phyloP scores from a whole-genome alignment of 2,113 vertebrate genomes.

The Etheostoma spectabile region DNA sequence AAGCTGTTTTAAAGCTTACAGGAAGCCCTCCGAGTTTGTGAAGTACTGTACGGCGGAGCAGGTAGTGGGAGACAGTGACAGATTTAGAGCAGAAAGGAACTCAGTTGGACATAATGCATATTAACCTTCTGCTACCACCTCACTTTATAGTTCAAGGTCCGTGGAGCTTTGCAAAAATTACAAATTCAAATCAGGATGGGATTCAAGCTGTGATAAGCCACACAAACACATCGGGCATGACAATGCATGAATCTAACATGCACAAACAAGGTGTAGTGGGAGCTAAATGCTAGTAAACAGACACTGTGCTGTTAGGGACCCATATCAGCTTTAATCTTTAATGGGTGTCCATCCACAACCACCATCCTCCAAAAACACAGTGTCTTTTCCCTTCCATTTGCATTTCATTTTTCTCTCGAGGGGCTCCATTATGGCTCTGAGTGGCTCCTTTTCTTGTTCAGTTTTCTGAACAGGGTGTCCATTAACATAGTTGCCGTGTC shows the following conservation, averaged over 20 bases:
- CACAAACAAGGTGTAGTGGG: conserved; percentile 45
- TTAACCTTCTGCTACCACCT: conserved; percentile 28
- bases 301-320: conserved; percentile 31
- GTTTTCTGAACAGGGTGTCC: conserved; percentile 68
- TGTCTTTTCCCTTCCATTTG: conserved; percentile 59
- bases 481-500: conserved; percentile 67
- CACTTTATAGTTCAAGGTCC: conserved; percentile 7
- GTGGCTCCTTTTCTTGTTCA: conserved; percentile 69
- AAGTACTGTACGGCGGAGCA: conserved; percentile 30
- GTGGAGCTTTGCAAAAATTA: conserved; percentile 24
- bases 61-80: conserved; percentile 43
- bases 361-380: conserved; percentile 47
- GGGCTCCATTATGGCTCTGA: conserved; percentile 71
- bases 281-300: conserved; percentile 43
- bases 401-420: conserved; percentile 71
- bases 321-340: conserved; percentile 35
- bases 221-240: conserved; percentile 56
- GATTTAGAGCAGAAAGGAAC: conserved; percentile 47
- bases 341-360: conserved; percentile 55
- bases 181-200: conserved; percentile 29
- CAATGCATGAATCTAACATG: conserved; percentile 49
- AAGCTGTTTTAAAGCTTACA: conserved; percentile 58
- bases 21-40: conserved; percentile 41
- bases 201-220: conserved; percentile 49
- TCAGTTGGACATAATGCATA: conserved; percentile 33